A percentile compares a stretch with the other conserved stretches of the same genome.
Conservation (phyloP, 2,797 vertebrate species). For the Tangara arthus region DNA sequence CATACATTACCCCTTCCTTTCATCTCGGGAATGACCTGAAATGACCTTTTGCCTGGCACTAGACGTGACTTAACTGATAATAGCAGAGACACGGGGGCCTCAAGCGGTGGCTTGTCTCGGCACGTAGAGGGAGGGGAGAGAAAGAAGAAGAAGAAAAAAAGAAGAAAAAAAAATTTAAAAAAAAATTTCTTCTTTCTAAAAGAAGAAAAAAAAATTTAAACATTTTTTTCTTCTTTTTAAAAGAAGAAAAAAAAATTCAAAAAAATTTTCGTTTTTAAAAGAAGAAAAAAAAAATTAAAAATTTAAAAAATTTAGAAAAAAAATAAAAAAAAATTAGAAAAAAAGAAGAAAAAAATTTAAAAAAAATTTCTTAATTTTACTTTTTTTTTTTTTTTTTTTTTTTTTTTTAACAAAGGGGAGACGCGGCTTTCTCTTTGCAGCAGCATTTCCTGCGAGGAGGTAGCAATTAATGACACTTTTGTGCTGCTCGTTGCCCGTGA, state of each 20-base stretch:
- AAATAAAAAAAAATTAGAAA: too few species aligned
- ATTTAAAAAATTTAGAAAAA: too few species aligned
- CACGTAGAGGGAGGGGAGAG: neutral
- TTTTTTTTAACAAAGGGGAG: neutral
- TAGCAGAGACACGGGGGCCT: slow-evolving; percentile 67
- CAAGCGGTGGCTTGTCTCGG: slow-evolving; percentile 62
- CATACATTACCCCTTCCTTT: slow-evolving; percentile 76
- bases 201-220: neutral
- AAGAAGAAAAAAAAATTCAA: too few species aligned
- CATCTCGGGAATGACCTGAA: slow-evolving; percentile 77
- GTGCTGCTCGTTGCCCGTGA: neutral
- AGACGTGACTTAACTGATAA: slow-evolving; percentile 83
- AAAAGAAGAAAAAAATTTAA: too few species aligned
- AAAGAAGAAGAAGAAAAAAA: too few species aligned
- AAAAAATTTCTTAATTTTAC: too few species aligned
- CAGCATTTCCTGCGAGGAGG: slow-evolving; percentile 31
- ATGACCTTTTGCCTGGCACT: slow-evolving; percentile 80
- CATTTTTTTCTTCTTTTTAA: too few species aligned
- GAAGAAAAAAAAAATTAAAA: too few species aligned
- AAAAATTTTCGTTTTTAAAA: too few species aligned
- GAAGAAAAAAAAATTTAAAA: too few species aligned
- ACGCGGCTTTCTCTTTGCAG: neutral
- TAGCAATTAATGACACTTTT: neutral
- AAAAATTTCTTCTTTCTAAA: neutral
- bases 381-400: too few species aligned